A percentile compares a stretch with the other conserved stretches of the same genome.
phyloP scores from a whole-genome alignment of 1,140 invertebrate species.

The Magallana angulata region DNA sequence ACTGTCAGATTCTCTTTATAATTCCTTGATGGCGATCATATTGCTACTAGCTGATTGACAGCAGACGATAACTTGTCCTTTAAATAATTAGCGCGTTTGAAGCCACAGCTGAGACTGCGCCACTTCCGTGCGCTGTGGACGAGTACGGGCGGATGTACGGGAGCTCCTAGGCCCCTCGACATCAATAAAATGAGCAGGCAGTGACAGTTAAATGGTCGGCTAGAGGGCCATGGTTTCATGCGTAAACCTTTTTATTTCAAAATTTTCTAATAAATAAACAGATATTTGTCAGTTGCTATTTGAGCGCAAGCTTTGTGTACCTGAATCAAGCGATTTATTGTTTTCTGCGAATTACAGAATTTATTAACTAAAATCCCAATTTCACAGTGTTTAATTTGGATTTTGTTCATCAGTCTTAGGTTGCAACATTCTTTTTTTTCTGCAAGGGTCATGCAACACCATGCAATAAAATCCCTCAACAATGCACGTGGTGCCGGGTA shows the following conservation, averaged over 20 bases:
- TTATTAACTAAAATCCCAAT: background rate
- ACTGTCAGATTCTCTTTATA: conserved; percentile 24
- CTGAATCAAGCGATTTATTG: background rate
- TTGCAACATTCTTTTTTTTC: no score
- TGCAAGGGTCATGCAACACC: no score
- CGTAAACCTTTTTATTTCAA: conserved; percentile 13
- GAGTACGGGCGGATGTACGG: background rate
- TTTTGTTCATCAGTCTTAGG: no score
- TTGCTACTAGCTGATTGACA: background rate
- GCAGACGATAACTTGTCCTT: conserved; percentile 33
- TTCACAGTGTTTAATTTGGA: no score
- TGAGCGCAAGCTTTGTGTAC: background rate
- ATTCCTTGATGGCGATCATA: background rate
- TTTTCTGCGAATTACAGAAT: background rate
- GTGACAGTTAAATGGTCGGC: conserved; percentile 39
- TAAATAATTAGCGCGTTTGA: conserved; percentile 23
- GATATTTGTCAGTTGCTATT: conserved; percentile 1
- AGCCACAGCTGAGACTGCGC: conserved; percentile 23
- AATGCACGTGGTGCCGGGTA: no score
- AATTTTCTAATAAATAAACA: conserved; percentile 2
- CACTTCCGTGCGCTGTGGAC: conserved; percentile 7
- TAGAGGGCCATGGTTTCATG: conserved; percentile 1
- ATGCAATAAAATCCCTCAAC: no score
- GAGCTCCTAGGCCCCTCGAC: conserved; percentile 4
- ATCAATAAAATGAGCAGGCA: conserved; percentile 6